phyloP scores from a whole-genome alignment of 2,113 vertebrate genomes.

The Peromyscus maniculatus region DNA sequence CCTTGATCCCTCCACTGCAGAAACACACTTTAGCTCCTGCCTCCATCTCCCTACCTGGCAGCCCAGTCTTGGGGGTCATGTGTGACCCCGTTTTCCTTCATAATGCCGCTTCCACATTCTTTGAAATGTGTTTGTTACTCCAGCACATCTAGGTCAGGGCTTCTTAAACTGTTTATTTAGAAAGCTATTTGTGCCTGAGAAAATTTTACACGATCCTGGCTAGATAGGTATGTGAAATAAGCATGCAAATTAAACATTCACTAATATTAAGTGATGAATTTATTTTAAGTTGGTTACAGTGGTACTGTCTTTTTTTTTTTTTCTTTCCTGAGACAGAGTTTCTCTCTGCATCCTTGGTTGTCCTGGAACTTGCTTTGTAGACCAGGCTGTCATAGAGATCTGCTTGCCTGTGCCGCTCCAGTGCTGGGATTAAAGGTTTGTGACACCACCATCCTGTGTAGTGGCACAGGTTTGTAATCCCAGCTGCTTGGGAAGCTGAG shows the following conservation, averaged over 20 bases:
- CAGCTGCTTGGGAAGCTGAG: not conserved
- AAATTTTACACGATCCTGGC: not conserved
- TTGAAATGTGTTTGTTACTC: not conserved
- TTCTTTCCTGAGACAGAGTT: too few relatives aligned
- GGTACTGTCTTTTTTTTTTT: too few relatives aligned
- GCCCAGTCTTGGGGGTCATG: not conserved
- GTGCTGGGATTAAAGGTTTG: too few relatives aligned
- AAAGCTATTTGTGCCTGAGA: not conserved
- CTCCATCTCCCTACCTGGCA: not conserved
- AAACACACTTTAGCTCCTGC: fast-evolving
- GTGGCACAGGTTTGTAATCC: not conserved
- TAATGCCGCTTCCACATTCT: not conserved
- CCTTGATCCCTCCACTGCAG: not conserved
- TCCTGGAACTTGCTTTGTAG: too few relatives aligned
- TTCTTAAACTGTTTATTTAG: not conserved
- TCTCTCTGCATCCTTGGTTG: too few relatives aligned
- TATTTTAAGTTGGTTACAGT: not conserved
- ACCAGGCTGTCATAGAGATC: too few relatives aligned
- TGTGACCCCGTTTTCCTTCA: not conserved
- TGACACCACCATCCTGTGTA: too few relatives aligned
- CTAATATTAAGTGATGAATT: not conserved
- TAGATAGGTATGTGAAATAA: not conserved
- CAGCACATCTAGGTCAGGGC: not conserved
- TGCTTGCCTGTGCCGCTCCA: too few relatives aligned
- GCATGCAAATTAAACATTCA: not conserved